Conservation (phyloP, 2,113 vertebrate genomes). For the Atrichornis clamosus region DNA sequence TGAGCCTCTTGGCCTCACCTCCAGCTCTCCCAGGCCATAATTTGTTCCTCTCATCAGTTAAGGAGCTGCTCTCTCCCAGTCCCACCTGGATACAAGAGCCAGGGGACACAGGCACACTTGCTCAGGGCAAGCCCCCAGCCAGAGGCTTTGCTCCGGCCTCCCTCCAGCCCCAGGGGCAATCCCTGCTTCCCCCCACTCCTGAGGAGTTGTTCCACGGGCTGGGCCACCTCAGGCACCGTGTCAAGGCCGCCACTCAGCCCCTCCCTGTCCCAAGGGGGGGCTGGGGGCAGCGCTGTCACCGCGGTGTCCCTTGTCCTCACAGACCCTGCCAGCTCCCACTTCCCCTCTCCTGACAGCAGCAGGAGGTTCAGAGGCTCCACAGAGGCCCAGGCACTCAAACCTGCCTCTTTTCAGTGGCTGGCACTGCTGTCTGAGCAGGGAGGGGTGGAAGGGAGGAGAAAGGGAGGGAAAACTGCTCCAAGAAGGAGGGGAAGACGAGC, state of each 20-base stretch:
- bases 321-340: not conserved
- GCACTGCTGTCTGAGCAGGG: not conserved
- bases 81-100: not conserved
- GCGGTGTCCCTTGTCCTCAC: not conserved
- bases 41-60: not conserved
- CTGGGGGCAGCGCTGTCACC: not conserved
- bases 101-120: rapidly evolving
- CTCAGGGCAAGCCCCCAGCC: not conserved
- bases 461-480: not conserved
- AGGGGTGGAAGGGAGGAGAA: not conserved
- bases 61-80: not conserved
- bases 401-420: not conserved
- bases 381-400: not conserved
- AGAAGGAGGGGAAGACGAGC: not conserved
- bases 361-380: not conserved
- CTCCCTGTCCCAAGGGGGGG: not conserved
- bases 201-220: not conserved
- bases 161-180: not conserved
- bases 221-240: not conserved
- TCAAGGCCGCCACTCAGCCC: not conserved
- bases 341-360: not conserved
- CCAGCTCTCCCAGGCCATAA: not conserved
- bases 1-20: not conserved
- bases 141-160: not conserved
- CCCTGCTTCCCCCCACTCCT: not conserved